These are phyloP conservation scores for Thymelicus lineola DNA, from an alignment of 2,888 invertebrate species.

Conservation along the genomic window DNA sequence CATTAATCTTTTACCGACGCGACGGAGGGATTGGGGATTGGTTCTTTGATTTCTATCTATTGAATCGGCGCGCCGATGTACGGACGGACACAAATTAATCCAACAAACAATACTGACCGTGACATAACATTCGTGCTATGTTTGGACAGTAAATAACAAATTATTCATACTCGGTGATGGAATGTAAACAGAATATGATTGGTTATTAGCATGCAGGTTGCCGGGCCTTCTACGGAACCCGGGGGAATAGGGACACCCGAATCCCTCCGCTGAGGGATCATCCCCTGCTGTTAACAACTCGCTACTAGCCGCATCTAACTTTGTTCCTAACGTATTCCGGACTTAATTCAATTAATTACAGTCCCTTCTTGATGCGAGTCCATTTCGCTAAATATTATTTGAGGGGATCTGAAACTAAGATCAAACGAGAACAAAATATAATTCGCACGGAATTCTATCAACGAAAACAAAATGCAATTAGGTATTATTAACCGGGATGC, in stretches of 20 bases:
- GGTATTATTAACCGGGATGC: slow-evolving; percentile 48
- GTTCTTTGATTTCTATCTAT: slow-evolving; percentile 71
- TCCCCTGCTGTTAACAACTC: slow-evolving; percentile 79
- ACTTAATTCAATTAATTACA: slow-evolving; percentile 84
- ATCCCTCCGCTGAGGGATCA: slow-evolving; percentile 58
- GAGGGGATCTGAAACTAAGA: slow-evolving; percentile 66
- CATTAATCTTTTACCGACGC: slow-evolving; percentile 69
- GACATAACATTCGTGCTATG: slow-evolving; percentile 65
- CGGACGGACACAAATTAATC: slow-evolving; percentile 74
- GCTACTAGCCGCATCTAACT: slow-evolving; percentile 73
- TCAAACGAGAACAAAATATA: slow-evolving; percentile 64
- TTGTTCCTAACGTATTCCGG: slow-evolving; percentile 78
- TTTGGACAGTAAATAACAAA: slow-evolving; percentile 83
- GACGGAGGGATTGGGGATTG: slow-evolving; percentile 58
- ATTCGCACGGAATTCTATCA: slow-evolving; percentile 59
- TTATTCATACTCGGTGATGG: slow-evolving; percentile 84
- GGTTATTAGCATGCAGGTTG: slow-evolving; percentile 81
- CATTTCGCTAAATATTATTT: slow-evolving; percentile 80
- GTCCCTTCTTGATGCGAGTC: slow-evolving; percentile 64
- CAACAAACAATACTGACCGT: slow-evolving; percentile 77
- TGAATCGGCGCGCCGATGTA: slow-evolving; percentile 61
- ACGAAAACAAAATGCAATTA: slow-evolving; percentile 58
- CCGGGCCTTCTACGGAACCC: slow-evolving; percentile 51
- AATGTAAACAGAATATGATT: slow-evolving; percentile 86
- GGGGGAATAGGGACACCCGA: slow-evolving; percentile 40